A percentile compares a stretch with the other conserved stretches of the same genome.
Conservation (phyloP, 2,888 invertebrate genomes). For the Nemurella pictetii region DNA sequence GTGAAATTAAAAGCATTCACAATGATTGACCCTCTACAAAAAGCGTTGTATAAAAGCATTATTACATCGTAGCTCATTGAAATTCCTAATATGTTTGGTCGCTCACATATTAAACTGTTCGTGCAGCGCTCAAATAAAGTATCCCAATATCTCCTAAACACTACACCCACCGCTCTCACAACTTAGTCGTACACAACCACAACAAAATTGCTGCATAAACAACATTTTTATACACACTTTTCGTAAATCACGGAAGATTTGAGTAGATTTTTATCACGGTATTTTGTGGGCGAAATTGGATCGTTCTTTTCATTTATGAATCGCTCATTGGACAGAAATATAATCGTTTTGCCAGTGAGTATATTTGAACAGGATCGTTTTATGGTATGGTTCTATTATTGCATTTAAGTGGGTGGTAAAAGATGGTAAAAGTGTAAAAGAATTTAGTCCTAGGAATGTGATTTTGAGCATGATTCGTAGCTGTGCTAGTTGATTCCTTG, state of each 20-base stretch:
- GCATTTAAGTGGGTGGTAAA: no score
- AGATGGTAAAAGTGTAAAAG: no score
- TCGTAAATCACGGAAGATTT: background rate
- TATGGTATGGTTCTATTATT: no score
- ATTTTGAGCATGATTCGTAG: no score
- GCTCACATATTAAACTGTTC: background rate
- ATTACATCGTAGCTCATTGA: background rate
- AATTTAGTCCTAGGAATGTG: no score
- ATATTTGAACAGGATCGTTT: no score
- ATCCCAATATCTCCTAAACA: background rate
- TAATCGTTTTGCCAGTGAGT: background rate
- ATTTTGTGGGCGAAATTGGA: background rate
- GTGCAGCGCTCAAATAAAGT: background rate
- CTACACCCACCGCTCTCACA: background rate
- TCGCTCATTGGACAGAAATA: background rate
- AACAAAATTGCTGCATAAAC: background rate
- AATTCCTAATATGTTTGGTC: background rate
- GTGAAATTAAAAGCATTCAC: background rate
- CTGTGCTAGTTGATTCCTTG: no score
- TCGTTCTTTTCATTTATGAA: background rate
- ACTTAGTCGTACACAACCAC: background rate
- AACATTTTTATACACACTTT: background rate
- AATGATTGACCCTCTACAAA: background rate
- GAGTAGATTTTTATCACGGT: background rate
- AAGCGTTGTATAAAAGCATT: background rate